A percentile compares a stretch with the other conserved stretches of the same genome.
These are phyloP conservation scores for Caiman crocodilus DNA, from an alignment of 2,797 vertebrate species.

Conservation along the genomic window DNA sequence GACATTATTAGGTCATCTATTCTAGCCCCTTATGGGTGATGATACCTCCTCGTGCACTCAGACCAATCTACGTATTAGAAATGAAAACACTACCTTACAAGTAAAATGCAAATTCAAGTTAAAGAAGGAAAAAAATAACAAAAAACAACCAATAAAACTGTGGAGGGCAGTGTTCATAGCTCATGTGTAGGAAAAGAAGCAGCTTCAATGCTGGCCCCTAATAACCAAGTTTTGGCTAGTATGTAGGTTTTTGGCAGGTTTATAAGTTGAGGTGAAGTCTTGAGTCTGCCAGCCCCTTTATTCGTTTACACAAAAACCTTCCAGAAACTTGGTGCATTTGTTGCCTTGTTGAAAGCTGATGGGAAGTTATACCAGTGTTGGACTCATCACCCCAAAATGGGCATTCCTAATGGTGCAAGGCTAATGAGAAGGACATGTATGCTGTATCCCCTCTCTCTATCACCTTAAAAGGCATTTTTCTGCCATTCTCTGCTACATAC, in stretches of 20 bases:
- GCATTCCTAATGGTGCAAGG: background rate
- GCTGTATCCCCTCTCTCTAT: background rate
- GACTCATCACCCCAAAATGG: accelerated
- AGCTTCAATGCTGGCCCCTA: background rate
- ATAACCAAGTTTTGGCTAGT: background rate
- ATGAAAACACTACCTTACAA: background rate
- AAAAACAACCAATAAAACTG: accelerated
- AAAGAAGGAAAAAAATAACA: background rate
- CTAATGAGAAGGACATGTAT: background rate
- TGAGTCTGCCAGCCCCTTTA: background rate
- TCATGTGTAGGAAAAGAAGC: background rate
- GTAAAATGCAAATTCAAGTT: accelerated
- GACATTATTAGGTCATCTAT: too few species aligned
- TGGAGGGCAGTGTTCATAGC: background rate
- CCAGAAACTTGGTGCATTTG: background rate
- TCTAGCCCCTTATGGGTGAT: too few species aligned
- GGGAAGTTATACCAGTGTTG: background rate
- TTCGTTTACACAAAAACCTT: background rate
- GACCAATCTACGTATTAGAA: background rate
- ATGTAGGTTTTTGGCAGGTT: background rate
- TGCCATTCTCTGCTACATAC: background rate
- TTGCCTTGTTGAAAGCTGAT: background rate
- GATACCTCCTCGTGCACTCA: too few species aligned
- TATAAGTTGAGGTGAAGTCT: background rate
- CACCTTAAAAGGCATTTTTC: background rate